Conservation (phyloP, 2,888 invertebrate genomes). For the Sinotaia quadrata region DNA sequence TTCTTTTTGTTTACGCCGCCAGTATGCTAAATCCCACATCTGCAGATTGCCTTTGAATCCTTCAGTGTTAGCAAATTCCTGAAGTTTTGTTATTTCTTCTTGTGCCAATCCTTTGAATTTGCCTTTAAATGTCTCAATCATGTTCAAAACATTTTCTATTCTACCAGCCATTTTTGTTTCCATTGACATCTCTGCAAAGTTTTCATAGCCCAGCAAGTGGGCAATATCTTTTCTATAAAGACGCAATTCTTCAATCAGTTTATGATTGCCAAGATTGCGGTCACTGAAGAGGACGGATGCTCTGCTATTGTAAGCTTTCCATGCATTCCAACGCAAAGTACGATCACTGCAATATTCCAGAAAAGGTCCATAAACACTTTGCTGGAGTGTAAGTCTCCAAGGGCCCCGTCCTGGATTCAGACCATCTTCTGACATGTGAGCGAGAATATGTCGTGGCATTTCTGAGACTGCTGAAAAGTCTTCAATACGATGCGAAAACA, state of each 20-base stretch:
- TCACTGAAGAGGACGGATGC: conserved; percentile 74
- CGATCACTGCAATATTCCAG: conserved; percentile 89
- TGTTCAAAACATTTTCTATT: conserved; percentile 81
- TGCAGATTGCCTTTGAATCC: conserved; percentile 82
- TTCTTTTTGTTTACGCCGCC: conserved; percentile 83
- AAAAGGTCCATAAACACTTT: conserved; percentile 82
- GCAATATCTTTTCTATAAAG: conserved; percentile 80
- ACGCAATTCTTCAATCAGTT: conserved; percentile 85
- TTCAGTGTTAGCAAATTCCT: conserved; percentile 81
- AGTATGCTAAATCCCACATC: conserved; percentile 90
- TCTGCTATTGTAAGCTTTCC: conserved; percentile 84
- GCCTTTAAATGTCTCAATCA: conserved; percentile 76
- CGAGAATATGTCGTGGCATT: conserved; percentile 18
- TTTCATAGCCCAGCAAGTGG: conserved; percentile 83
- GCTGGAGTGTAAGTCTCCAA: conserved; percentile 86
- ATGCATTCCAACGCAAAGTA: conserved; percentile 84
- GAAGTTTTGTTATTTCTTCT: conserved; percentile 72
- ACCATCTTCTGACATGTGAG: conserved; percentile 20
- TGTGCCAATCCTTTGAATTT: conserved; percentile 78
- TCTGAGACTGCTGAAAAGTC: conserved; percentile 18
- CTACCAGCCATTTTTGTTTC: conserved; percentile 93
- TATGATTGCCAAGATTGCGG: conserved; percentile 76
- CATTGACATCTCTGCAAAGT: conserved; percentile 90
- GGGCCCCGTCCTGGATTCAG: conserved; percentile 78
- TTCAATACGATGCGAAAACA: conserved; percentile 76